These are phyloP conservation scores for Sebastes cheni DNA, from an alignment of 2,797 vertebrate species.

Conservation along the genomic window DNA sequence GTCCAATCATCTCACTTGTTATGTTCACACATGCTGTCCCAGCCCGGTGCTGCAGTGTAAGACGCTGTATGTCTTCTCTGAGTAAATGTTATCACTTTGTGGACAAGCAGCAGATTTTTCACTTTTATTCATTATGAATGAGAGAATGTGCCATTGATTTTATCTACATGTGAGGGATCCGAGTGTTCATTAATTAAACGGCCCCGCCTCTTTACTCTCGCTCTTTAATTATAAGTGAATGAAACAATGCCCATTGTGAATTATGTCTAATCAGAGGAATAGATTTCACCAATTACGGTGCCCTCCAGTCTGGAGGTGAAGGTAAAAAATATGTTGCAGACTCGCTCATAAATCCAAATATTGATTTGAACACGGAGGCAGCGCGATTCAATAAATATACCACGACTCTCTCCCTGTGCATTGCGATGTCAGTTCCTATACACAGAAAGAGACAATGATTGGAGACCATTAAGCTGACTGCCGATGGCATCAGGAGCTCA, in stretches of 20 bases:
- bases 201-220: constrained; percentile 61
- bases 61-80: constrained; percentile 2
- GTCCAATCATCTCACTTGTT: constrained; percentile 38
- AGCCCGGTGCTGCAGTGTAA: not conserved
- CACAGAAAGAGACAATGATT: constrained; percentile 37
- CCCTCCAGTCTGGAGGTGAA: constrained; percentile 64
- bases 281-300: constrained; percentile 79
- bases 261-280: constrained; percentile 78
- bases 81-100: constrained; percentile 49
- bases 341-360: constrained; percentile 73
- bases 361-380: constrained; percentile 68
- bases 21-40: constrained; percentile 9
- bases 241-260: constrained; percentile 76
- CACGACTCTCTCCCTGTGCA: constrained; percentile 37
- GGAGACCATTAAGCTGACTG: constrained; percentile 35
- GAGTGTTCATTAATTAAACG: constrained; percentile 75
- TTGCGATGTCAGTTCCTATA: constrained; percentile 33
- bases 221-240: constrained; percentile 80
- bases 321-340: constrained; percentile 58
- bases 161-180: constrained; percentile 57
- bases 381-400: constrained; percentile 64
- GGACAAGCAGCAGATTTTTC: constrained; percentile 32
- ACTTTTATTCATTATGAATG: constrained; percentile 54
- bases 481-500: constrained; percentile 5
- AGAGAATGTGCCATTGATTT: constrained; percentile 56